Evolutionary conservation across 2,888 invertebrate species (phyloP).

Genomic region (Ectemnius lituratus): DNA sequence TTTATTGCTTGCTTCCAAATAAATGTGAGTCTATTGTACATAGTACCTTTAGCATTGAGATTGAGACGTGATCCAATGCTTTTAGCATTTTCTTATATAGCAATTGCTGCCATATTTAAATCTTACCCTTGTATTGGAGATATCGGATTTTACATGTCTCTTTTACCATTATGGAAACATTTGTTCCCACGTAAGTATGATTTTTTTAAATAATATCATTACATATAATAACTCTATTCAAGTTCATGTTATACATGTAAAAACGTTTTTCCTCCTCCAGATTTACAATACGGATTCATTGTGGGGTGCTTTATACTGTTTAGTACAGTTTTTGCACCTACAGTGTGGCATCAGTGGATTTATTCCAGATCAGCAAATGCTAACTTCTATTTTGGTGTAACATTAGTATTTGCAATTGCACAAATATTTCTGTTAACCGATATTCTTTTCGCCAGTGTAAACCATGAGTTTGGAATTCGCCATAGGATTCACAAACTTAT

Average conservation of each 20-base stretch:
- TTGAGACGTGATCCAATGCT: conserved; percentile 89
- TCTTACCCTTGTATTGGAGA: conserved; percentile 98
- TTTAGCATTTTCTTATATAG: conserved; percentile 87
- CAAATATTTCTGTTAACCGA: conserved; percentile 97
- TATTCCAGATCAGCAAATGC: conserved; percentile 99
- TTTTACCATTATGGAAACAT: conserved; percentile 95
- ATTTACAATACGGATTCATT: conserved; percentile 96
- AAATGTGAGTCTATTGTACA: conserved; percentile 94
- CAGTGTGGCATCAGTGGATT: conserved; percentile 99
- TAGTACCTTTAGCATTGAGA: conserved; percentile 90
- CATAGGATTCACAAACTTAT: conserved; percentile 88
- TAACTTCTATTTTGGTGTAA: conserved; percentile 99
- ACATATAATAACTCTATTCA: conserved; percentile 32
- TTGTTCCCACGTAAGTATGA: conserved; percentile 89
- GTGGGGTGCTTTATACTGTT: conserved; percentile 94
- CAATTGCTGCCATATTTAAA: conserved; percentile 94
- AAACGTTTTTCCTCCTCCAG: conserved; percentile 79
- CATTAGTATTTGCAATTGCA: conserved; percentile 94
- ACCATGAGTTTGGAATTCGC: conserved; percentile 91
- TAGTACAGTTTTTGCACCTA: conserved; percentile 94
- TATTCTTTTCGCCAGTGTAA: conserved; percentile 93
- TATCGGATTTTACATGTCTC: conserved; percentile 92
- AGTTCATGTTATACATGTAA: background rate
- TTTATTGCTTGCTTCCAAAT: conserved; percentile 98
- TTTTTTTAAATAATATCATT: background rate